Evolutionary conservation across 2,888 invertebrate species (phyloP).

Genomic region (Galerucella pusilla): DNA sequence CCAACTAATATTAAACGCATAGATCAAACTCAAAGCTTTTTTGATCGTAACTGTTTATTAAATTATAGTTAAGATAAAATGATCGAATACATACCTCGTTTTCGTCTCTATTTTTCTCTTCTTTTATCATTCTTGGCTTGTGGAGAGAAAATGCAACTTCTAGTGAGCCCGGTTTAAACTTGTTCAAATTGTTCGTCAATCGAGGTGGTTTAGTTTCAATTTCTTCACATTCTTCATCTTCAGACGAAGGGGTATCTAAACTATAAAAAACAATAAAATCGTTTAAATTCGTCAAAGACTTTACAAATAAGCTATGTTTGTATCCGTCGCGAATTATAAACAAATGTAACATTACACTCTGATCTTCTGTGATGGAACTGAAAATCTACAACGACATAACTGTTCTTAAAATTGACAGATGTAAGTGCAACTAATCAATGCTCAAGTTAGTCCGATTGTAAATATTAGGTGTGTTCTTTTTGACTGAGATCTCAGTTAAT

Average conservation of each 20-base stretch:
- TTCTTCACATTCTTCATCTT: slow-evolving; percentile 14
- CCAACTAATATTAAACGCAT: too few relatives aligned
- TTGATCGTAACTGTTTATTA: too few relatives aligned
- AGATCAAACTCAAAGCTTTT: too few relatives aligned
- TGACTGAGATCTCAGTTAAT: too few relatives aligned
- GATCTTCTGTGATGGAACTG: too few relatives aligned
- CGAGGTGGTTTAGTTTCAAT: background rate
- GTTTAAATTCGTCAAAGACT: background rate
- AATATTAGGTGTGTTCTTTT: too few relatives aligned
- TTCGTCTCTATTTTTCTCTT: background rate
- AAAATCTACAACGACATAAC: too few relatives aligned
- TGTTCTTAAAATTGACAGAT: too few relatives aligned
- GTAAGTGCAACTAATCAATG: too few relatives aligned
- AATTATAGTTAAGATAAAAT: background rate
- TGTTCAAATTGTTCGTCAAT: background rate
- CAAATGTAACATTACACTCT: too few relatives aligned
- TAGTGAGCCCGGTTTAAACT: background rate
- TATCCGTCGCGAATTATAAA: too few relatives aligned
- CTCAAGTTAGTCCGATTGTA: too few relatives aligned
- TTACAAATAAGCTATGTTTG: background rate
- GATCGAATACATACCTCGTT: background rate
- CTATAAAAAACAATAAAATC: background rate
- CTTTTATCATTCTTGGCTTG: background rate
- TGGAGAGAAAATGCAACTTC: slow-evolving; percentile 4
- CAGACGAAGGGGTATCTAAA: background rate